These are phyloP conservation scores for Mythimna lalbum DNA, from an alignment of 2,888 invertebrate species.

Conservation along the genomic window DNA sequence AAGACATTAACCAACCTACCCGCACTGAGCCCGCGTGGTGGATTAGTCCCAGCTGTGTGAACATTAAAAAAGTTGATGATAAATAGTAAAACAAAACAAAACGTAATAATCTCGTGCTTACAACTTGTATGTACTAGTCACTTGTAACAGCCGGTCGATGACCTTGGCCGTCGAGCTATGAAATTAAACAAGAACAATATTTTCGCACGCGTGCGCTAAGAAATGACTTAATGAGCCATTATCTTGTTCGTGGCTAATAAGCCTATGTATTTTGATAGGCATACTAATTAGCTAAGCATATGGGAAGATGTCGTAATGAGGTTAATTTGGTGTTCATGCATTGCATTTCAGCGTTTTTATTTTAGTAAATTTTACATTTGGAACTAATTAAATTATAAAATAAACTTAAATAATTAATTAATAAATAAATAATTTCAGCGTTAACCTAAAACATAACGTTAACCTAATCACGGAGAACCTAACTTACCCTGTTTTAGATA, in stretches of 20 bases:
- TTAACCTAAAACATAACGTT: too few species aligned
- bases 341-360: too few species aligned
- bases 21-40: too few species aligned
- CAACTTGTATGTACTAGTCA: slow-evolving; percentile 25
- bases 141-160: slow-evolving; percentile 51
- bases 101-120: slow-evolving; percentile 26
- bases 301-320: neutral
- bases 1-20: too few species aligned
- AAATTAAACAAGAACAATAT: slow-evolving; percentile 64
- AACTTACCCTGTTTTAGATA: too few species aligned
- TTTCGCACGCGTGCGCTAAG: slow-evolving; percentile 60
- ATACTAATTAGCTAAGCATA: slow-evolving; percentile 1
- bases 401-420: too few species aligned
- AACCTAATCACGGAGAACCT: too few species aligned
- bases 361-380: too few species aligned
- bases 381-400: too few species aligned
- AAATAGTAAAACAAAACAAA: slow-evolving; percentile 16
- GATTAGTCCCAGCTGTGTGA: too few species aligned
- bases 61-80: too few species aligned
- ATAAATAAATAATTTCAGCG: too few species aligned
- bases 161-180: slow-evolving; percentile 68
- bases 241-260: slow-evolving; percentile 27
- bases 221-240: slow-evolving; percentile 51
- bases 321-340: neutral
- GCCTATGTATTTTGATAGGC: slow-evolving; percentile 21